Base-by-base conservation (phyloP, 2,888 invertebrate species). In the Mesodorylaimus sp. region DNA sequence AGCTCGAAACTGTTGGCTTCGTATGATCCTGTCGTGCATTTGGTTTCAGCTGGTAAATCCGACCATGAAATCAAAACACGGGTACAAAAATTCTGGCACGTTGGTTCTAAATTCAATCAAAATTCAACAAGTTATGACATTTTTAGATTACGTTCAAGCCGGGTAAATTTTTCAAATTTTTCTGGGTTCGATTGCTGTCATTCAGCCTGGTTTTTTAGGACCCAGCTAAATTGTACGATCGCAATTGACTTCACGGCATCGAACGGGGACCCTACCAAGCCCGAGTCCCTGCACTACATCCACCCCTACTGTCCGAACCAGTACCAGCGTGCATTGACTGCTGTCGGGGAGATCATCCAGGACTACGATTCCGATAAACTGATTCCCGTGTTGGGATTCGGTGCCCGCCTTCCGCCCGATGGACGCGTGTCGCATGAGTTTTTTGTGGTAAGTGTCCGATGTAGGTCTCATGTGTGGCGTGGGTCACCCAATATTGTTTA, bases 311-410 rank as follows among this genome's bases (percentile, higher is more conserved):
- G 60, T 43, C 69, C 68, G 25, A 74, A 73, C 60, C 72, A 73
- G 56, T 74, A 74, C 57, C 67, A 68, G 28, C 58, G 67, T 26
- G 74, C 73, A 2, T 64, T 74, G 36, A 60, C 65, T 52, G 62
- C 70, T 13, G 69, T 72, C 13, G 70, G 70, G 38, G 67, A 67
- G 53, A 68, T 72, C 48, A 66, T 71, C 36, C 67, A 70, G 55
- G 71, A 72, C 56, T 69, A 69, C 58, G 68, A 69, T 56, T 67
- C 67, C 56, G 73, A 74, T 56, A 76, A 76, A 58, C 55, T 69
- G 51, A 74, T 74, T 56, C 73, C 73, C 16, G 73, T 70, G 2
- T 65, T 71, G 47, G 74, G 74, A 2, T 75, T 75, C 62, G 75
- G 75, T 25, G 74, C 74, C 2, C 65, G 71, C 53, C 56, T 75